Evolutionary conservation across 2,888 invertebrate genomes (phyloP), one percentile per base, ranked within the genome.

Genomic region (Cenopis cana): DNA sequence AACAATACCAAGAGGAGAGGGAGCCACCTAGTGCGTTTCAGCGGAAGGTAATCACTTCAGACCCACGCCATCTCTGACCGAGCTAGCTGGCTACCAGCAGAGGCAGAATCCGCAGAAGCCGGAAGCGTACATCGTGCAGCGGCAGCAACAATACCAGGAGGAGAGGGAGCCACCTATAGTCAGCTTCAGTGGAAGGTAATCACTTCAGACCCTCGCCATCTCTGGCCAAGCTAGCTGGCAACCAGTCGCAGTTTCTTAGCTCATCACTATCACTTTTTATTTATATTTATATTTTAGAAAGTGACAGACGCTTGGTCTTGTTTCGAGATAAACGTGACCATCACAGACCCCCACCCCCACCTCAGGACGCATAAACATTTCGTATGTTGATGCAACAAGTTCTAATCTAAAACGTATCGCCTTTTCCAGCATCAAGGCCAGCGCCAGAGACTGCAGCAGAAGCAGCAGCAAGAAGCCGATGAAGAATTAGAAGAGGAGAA

Each of bases 401-500:
- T 24, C 4, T 24, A 14, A 56, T 17, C 46, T 11, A 17, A 8
- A 12, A 12, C 14, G 12, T 55, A 17, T 57, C 50, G 6, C 33
- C 9, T 17, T 38, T 76, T 66, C 5, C 81, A 83, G 82, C 84
- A 82, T 55, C 87, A 85, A 80, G 87, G 89, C 2, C 86, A 89
- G 65, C 85, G 89, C 55, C 73, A 79, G 49, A 84, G 85, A 79
- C 76, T 85, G 57, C 88, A 91, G 67, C 89, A 90, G 54, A 24
- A 24, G 24, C 89, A 90, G 54, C 83, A 82, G 59, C 77, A 78
- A 62, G 76, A 78, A 10, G 74, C 74, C 12, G 91, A 94, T 77
- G 93, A 94, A 75, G 93, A 94, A 72, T 94, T 95, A 75, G 95
- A 96, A 76, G 95, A 96, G 76, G 96, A 97, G 84, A 96, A 96